Percentiles rank a stretch among this genome's conserved stretches.
These are phyloP conservation scores for Bos taurus DNA, from an alignment of 2,113 vertebrate genomes.

Conservation along the genomic window DNA sequence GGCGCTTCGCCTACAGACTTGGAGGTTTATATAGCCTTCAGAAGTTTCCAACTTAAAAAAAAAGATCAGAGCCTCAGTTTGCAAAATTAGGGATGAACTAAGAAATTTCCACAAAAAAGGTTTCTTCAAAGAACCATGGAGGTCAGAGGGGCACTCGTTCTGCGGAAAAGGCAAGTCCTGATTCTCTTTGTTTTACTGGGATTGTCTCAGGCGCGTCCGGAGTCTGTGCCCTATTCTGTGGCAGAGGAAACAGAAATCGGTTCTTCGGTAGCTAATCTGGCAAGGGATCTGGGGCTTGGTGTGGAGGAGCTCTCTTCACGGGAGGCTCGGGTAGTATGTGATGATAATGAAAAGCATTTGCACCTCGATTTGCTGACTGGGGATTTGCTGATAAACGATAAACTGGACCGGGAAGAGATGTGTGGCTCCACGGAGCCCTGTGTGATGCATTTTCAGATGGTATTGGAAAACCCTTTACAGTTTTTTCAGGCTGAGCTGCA, in stretches of 20 bases:
- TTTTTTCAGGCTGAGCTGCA: constrained; percentile 78
- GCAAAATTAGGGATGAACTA: background rate
- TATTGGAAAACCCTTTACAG: constrained; percentile 81
- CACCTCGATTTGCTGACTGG: constrained; percentile 70
- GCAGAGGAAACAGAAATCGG: constrained; percentile 83
- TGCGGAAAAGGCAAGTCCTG: constrained; percentile 61
- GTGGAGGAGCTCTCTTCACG: constrained; percentile 73
- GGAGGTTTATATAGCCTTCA: background rate
- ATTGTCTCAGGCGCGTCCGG: constrained; percentile 1
- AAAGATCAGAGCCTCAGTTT: background rate
- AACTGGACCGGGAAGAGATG: constrained; percentile 83
- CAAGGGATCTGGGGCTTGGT: constrained; percentile 79
- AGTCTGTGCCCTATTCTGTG: constrained; percentile 35
- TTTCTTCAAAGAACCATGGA: constrained; percentile 30
- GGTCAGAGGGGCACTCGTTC: background rate
- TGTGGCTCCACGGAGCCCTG: constrained; percentile 79
- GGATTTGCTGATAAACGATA: constrained; percentile 77
- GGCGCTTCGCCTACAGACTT: background rate
- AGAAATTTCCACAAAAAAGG: background rate
- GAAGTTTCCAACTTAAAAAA: background rate
- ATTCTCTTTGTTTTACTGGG: constrained; percentile 63
- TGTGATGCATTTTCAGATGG: constrained; percentile 81
- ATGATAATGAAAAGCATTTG: constrained; percentile 76
- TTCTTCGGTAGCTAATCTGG: constrained; percentile 80
- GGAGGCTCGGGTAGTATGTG: constrained; percentile 78